These are phyloP conservation scores for Cotesia vestalis DNA, from an alignment of 1,140 invertebrate species.

Conservation along the genomic window DNA sequence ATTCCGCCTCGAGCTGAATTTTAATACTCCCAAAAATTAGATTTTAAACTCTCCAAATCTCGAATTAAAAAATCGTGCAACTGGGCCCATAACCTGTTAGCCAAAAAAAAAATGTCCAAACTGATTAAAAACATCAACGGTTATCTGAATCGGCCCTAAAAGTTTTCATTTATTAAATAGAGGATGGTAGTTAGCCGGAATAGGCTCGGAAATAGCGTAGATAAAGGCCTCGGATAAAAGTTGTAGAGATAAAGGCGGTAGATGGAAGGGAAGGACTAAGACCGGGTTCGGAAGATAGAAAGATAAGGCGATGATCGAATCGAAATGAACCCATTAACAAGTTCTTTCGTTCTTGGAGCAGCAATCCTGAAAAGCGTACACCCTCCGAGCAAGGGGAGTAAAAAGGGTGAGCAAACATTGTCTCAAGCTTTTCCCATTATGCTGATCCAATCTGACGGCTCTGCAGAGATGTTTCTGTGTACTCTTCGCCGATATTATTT, in stretches of 20 bases:
- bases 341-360: slow-evolving; percentile 54
- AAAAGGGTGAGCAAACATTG: slow-evolving; percentile 60
- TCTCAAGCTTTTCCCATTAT: slow-evolving; percentile 64
- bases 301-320: slow-evolving; percentile 61
- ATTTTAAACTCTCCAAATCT: too few species aligned
- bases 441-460: slow-evolving; percentile 64
- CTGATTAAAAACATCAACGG: neutral
- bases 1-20: too few species aligned
- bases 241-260: slow-evolving; percentile 29
- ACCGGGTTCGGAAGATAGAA: slow-evolving; percentile 40
- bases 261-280: slow-evolving; percentile 7
- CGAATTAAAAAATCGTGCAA: too few species aligned
- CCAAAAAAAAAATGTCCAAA: too few species aligned
- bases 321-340: slow-evolving; percentile 65
- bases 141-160: too few species aligned
- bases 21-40: too few species aligned
- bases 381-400: slow-evolving; percentile 34
- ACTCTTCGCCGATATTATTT: neutral
- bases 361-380: slow-evolving; percentile 43
- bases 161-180: too few species aligned
- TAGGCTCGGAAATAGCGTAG: slow-evolving; percentile 28
- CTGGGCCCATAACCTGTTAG: too few species aligned
- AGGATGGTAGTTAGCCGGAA: neutral
- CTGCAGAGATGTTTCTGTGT: slow-evolving; percentile 46
- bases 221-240: slow-evolving; percentile 23